A percentile compares a stretch with the other conserved stretches of the same genome.
Conservation (phyloP, 2,888 invertebrate species). For the Thysanoteuthis rhombus region DNA sequence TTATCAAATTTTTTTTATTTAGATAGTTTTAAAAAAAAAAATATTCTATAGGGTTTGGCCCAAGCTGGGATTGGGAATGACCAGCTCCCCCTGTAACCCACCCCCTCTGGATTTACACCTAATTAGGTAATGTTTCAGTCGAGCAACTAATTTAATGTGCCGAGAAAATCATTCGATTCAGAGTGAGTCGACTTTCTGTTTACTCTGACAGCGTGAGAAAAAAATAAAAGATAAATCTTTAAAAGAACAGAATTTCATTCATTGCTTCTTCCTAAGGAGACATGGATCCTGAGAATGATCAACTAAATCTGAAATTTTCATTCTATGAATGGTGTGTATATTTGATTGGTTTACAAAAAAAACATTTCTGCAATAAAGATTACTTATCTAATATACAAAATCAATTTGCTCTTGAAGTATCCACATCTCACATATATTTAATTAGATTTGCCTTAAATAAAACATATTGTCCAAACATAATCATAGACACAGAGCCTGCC, state of each 20-base stretch:
- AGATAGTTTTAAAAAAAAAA: too few species aligned
- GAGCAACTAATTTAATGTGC: neutral
- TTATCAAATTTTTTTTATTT: too few species aligned
- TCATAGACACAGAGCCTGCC: too few species aligned
- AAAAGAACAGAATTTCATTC: neutral
- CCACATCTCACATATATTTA: too few species aligned
- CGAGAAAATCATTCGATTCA: neutral
- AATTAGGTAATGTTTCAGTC: neutral
- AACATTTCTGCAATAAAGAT: neutral
- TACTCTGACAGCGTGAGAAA: neutral
- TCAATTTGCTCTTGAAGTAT: neutral
- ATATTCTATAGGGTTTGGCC: too few species aligned
- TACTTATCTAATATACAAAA: neutral
- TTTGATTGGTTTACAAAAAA: neutral
- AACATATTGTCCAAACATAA: too few species aligned
- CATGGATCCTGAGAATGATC: neutral
- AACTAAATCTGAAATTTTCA: neutral
- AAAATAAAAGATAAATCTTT: neutral
- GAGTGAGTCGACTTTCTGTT: neutral
- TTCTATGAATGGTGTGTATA: neutral
- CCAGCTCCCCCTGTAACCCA: too few species aligned
- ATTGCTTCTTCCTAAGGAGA: neutral
- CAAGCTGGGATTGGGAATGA: too few species aligned
- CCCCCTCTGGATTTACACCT: too few species aligned
- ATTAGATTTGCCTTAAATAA: too few species aligned